Conservation (phyloP, 2,888 invertebrate species). For the Celastrina argiolus region DNA sequence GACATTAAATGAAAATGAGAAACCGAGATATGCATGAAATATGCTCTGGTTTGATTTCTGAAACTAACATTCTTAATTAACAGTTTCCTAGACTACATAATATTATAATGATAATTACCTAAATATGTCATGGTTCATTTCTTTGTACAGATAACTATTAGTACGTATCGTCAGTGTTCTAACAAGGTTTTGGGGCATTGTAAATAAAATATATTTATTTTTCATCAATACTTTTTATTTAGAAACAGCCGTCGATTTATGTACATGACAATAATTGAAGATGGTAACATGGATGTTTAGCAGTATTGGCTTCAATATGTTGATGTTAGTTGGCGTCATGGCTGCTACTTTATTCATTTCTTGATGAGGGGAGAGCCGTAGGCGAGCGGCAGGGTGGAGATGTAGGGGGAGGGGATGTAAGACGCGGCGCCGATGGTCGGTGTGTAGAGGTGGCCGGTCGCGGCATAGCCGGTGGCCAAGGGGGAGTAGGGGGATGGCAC, state of each 20-base stretch:
- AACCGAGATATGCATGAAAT: too few species aligned
- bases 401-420: constrained; percentile 40
- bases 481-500: constrained; percentile 30
- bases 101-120: too few species aligned
- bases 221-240: neutral
- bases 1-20: too few species aligned
- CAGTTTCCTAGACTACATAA: too few species aligned
- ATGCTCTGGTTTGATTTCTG: too few species aligned
- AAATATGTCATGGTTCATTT: too few species aligned
- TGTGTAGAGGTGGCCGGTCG: neutral
- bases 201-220: neutral
- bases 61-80: too few species aligned
- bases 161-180: too few species aligned
- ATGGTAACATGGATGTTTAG: neutral
- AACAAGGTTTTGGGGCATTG: neutral
- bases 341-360: constrained; percentile 24
- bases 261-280: neutral
- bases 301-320: neutral
- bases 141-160: too few species aligned
- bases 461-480: neutral
- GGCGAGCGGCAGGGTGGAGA: constrained; percentile 26
- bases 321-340: neutral
- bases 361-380: constrained; percentile 30
- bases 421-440: neutral
- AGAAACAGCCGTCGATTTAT: neutral